Base-by-base conservation (phyloP, 2,797 vertebrate species). In the Melanotaenia boesemani region DNA sequence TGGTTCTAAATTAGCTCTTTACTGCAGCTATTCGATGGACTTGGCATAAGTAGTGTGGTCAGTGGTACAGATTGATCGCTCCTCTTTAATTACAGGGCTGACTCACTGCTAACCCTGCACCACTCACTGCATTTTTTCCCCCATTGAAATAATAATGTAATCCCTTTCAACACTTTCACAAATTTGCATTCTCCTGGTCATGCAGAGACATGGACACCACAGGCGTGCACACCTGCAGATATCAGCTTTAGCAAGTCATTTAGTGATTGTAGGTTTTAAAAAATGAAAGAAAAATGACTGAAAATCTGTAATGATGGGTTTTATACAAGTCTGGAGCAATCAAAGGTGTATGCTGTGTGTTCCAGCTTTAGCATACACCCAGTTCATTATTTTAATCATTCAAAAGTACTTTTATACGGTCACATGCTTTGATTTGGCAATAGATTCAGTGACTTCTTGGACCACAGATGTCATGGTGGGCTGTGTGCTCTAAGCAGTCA, bases 1-100 rank as follows among this genome's bases (percentile, higher is more conserved):
- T 95, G 93, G 92, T 91, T 94, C 88, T 93, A 95, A 95, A 95
- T 96, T 94, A 95, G 94, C 92, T 89, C 94, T 95, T 94, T 94
- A 92, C 90, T 84, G 79, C 84, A 90, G 92, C 91, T 90, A 91
- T 91, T 93, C 88, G 66, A 95, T 94, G 90, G 93, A 93, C 92
- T 94, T 94, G 91, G 94, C 92, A 90, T 89, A 91, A 94, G 93
- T 87, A 86, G 88, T 93, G 90, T 93, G 89, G 93, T 93, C 93
- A 91, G 91, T 91, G 87, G 87, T 87, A 84, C 86, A 85, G 92
- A 95, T 95, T 95, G 94, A 96, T 95, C 65, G 83, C 82, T 91
- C 84, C 88, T 92, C 90, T 95, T 95, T 95, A 95, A 95, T 95
- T 95, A 95, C 91, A 89, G 75, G 89, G 83, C 90, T 87, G 91